A percentile compares a stretch with the other conserved stretches of the same genome.
phyloP scores from a whole-genome alignment of 1,140 invertebrate species.

The Platorchestia sp. region DNA sequence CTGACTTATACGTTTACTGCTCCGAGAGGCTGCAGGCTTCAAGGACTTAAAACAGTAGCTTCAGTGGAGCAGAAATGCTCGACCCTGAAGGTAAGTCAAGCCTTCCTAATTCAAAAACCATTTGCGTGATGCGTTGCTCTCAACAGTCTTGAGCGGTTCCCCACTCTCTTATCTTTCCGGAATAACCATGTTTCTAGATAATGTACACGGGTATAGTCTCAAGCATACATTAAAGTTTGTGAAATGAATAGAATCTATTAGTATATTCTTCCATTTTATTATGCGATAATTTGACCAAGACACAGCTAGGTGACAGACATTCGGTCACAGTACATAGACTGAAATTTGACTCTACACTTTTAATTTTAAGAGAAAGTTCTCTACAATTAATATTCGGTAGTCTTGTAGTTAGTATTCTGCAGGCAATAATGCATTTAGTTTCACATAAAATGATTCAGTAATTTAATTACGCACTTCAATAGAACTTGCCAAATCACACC shows the following conservation, averaged over 20 bases:
- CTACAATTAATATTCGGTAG: neutral
- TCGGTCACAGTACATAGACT: neutral
- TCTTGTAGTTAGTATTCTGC: neutral
- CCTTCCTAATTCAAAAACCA: neutral
- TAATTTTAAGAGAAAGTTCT: neutral
- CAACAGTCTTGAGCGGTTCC: too few species aligned
- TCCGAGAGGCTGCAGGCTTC: too few species aligned
- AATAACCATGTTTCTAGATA: neutral
- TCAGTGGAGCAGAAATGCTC: neutral
- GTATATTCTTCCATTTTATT: neutral
- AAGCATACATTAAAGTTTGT: neutral
- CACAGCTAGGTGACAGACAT: neutral
- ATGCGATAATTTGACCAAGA: neutral
- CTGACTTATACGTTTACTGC: too few species aligned
- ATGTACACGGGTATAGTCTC: neutral
- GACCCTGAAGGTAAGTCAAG: neutral
- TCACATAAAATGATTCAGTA: neutral
- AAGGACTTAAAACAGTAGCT: too few species aligned
- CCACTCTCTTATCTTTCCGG: neutral
- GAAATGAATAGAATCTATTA: neutral
- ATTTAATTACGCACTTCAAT: neutral
- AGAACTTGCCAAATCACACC: too few species aligned
- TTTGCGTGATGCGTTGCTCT: too few species aligned
- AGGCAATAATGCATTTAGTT: neutral
- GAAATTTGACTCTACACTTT: neutral